Base-by-base conservation (phyloP, 35 echinoderm and acorn worm species). In the Strongylocentrotus purpuratus region DNA sequence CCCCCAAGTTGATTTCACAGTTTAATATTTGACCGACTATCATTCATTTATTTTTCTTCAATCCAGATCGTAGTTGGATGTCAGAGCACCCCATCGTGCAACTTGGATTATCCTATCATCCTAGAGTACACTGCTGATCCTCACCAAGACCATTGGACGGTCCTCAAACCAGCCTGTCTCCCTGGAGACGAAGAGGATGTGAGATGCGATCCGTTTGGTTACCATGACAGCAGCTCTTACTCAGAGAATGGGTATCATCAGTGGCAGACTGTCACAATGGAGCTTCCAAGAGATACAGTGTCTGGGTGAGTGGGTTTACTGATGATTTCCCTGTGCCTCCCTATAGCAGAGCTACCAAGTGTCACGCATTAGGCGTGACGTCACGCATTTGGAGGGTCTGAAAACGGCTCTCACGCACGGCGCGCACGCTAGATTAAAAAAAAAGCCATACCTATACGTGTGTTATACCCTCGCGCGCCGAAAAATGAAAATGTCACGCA, bases 61-160 rank as follows among this genome's bases (percentile, higher is more conserved):
- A 58, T 94, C n/a, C 28, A 99, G 98, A 97, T 99, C 31, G 94
- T 95, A 15, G 97, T 99, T 86, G 98, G 98, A n/a, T 99, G 98
- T 89, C 95, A 96, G 46, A 91, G 92, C 47, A 92, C 94, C 1
- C 90, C 88, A n/a, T 95, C 96, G 31, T 99, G 97, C 46, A 94
- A 88, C 31, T 61, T 71, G 48, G 92, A 87, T n/a, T 61, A 96
- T 70, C 96, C 97, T 35, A 85, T 97, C 11, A 65, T 65, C 33
- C 86, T 99, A 22, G 96, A 99, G 85, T 99, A 96, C 96, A 97
- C 95, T 47, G 97, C 97, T 17, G 59, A 99, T 85, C 95, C 97
- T 25, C 46, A 88, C 46, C 20, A 12, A 47, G 65, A 94, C 58
- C 33, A 95, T 45, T 99, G 98, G 98, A 95, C 94, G 20, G 47